Percentiles rank a stretch among this genome's conserved stretches.
These are phyloP conservation scores for Ptychoptera contaminata DNA, from an alignment of 2,888 invertebrate species.

Conservation along the genomic window DNA sequence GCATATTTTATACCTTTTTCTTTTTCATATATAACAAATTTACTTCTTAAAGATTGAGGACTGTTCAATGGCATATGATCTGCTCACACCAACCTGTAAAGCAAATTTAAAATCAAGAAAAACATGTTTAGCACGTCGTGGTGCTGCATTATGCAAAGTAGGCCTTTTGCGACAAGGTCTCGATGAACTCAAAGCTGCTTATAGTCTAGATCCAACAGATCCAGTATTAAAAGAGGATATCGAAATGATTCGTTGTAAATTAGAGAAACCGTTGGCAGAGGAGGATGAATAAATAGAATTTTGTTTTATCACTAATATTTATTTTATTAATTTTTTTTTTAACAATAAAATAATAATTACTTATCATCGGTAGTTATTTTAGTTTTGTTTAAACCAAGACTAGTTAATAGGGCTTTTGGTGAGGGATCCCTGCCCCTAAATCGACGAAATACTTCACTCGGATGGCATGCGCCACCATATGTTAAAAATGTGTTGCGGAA, in stretches of 20 bases:
- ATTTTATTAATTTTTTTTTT: not conserved
- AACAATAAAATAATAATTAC: not conserved
- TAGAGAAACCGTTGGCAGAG: conserved; percentile 6
- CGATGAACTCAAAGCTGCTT: conserved; percentile 57
- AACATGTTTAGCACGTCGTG: conserved; percentile 57
- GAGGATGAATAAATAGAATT: not conserved
- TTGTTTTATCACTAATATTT: not conserved
- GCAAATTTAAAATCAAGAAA: conserved; percentile 55
- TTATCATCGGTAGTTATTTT: not conserved
- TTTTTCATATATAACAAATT: not conserved
- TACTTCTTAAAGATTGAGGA: conserved; percentile 31
- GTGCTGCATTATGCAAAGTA: conserved; percentile 53
- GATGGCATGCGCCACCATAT: conserved; percentile 64
- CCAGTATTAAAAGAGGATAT: conserved; percentile 40
- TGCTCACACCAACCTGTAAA: conserved; percentile 55
- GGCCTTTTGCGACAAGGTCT: conserved; percentile 54
- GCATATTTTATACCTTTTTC: not conserved
- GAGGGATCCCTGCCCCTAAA: conserved; percentile 89
- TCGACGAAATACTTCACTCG: conserved; percentile 72
- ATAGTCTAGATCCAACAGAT: conserved; percentile 47
- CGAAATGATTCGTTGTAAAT: conserved; percentile 5
- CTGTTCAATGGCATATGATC: conserved; percentile 51
- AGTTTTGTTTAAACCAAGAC: conserved; percentile 12
- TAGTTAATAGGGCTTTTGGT: conserved; percentile 56
- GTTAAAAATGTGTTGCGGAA: conserved; percentile 73